phyloP scores from a whole-genome alignment of 2,113 vertebrate species.

The Nicator chloris region DNA sequence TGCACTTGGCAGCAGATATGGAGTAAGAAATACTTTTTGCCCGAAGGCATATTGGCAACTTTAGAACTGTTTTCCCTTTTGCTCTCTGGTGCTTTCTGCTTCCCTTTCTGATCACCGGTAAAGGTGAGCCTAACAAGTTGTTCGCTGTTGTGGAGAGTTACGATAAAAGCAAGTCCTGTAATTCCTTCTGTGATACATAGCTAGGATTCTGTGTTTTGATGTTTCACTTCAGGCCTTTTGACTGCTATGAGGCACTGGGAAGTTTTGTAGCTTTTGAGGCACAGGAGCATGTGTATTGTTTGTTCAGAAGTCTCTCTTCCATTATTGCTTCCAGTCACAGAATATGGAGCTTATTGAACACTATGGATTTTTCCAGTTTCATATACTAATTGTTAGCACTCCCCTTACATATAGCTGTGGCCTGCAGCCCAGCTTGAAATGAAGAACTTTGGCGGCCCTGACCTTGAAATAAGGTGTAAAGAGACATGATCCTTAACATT shows the following conservation, averaged over 20 bases:
- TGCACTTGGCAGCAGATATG: background rate
- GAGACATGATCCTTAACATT: background rate
- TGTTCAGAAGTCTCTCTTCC: background rate
- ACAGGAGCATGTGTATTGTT: background rate
- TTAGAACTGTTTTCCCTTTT: background rate
- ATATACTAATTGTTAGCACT: background rate
- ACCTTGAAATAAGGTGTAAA: background rate
- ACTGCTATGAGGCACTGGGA: background rate
- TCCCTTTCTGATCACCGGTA: background rate
- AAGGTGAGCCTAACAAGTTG: background rate
- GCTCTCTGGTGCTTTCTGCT: background rate
- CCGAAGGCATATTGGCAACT: background rate
- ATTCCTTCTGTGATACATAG: background rate
- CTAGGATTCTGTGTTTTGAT: background rate
- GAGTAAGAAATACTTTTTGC: background rate
- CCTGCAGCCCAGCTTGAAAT: background rate
- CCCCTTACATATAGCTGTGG: background rate
- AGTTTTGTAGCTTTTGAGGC: background rate
- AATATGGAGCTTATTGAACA: background rate
- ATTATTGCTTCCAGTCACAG: background rate
- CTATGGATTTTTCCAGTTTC: background rate
- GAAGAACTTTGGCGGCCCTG: background rate
- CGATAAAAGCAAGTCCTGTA: background rate
- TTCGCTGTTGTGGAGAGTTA: background rate
- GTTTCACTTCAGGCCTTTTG: background rate